Conservation (phyloP, 2,888 invertebrate genomes). For the Scaptomyza flava region DNA sequence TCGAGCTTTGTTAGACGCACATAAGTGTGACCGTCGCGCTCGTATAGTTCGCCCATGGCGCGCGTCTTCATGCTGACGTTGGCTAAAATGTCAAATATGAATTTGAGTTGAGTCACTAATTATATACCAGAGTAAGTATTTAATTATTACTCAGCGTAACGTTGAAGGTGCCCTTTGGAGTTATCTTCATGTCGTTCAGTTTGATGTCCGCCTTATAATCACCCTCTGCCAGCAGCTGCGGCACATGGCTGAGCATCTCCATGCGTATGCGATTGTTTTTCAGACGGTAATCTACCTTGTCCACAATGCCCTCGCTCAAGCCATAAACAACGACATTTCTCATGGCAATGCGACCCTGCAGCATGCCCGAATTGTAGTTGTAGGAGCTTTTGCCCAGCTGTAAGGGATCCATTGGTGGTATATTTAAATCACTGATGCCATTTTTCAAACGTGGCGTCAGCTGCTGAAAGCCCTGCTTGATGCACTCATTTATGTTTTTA, state of each 20-base stretch:
- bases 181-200: slow-evolving; percentile 87
- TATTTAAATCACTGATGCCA: slow-evolving; percentile 81
- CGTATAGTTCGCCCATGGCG: slow-evolving; percentile 86
- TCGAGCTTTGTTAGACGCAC: slow-evolving; percentile 87
- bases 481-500: slow-evolving; percentile 87
- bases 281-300: slow-evolving; percentile 85
- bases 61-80: slow-evolving; percentile 87
- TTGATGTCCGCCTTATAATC: slow-evolving; percentile 87
- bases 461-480: slow-evolving; percentile 86
- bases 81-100: slow-evolving; percentile 81
- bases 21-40: slow-evolving; percentile 86
- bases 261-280: slow-evolving; percentile 85
- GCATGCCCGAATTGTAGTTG: slow-evolving; percentile 75
- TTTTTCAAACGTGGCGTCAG: slow-evolving; percentile 83
- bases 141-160: slow-evolving; percentile 86
- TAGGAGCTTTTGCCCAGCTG: slow-evolving; percentile 75
- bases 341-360: slow-evolving; percentile 82
- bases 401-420: slow-evolving; percentile 83
- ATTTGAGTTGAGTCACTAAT: slow-evolving; percentile 17
- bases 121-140: neutral
- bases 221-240: slow-evolving; percentile 86
- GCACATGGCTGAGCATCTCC: slow-evolving; percentile 86
- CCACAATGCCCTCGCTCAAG: slow-evolving; percentile 85
- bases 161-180: slow-evolving; percentile 87
- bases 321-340: slow-evolving; percentile 86